Evolutionary conservation across 2,113 vertebrate genomes (phyloP).

Genomic region (Hymenochirus boettgeri): DNA sequence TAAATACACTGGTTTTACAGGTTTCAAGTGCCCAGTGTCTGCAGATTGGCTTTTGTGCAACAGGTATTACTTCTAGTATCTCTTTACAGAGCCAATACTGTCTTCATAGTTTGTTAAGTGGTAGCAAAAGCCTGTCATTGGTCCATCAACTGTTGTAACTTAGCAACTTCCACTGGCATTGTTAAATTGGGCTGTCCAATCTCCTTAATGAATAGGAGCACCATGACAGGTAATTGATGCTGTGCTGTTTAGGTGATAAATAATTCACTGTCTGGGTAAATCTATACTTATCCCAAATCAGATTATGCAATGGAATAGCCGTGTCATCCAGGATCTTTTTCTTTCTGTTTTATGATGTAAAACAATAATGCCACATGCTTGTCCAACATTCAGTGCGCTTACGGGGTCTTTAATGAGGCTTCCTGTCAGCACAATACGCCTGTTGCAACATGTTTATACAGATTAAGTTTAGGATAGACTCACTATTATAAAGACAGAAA

Average conservation of each 20-base stretch:
- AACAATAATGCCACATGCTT: conserved; percentile 28
- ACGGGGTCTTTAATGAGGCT: conserved; percentile 1
- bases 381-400: conserved; percentile 9
- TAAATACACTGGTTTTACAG: background rate
- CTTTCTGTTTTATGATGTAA: conserved; percentile 45
- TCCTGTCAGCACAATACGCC: too few relatives aligned
- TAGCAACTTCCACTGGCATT: conserved; percentile 68
- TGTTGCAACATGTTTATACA: too few relatives aligned
- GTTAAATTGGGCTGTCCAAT: conserved; percentile 74
- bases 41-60: background rate
- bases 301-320: conserved; percentile 72
- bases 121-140: conserved; percentile 12
- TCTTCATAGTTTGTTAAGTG: conserved; percentile 24
- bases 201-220: conserved; percentile 92
- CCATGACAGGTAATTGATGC: conserved; percentile 92
- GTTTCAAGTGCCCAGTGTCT: background rate
- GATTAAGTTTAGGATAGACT: too few relatives aligned
- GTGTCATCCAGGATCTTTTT: conserved; percentile 51
- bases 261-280: conserved; percentile 93
- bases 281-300: conserved; percentile 77
- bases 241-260: conserved; percentile 78
- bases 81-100: conserved; percentile 22
- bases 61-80: conserved; percentile 11
- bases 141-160: conserved; percentile 59
- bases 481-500: too few relatives aligned